phyloP scores from a whole-genome alignment of 2,797 vertebrate genomes.

The Squalus acanthias region DNA sequence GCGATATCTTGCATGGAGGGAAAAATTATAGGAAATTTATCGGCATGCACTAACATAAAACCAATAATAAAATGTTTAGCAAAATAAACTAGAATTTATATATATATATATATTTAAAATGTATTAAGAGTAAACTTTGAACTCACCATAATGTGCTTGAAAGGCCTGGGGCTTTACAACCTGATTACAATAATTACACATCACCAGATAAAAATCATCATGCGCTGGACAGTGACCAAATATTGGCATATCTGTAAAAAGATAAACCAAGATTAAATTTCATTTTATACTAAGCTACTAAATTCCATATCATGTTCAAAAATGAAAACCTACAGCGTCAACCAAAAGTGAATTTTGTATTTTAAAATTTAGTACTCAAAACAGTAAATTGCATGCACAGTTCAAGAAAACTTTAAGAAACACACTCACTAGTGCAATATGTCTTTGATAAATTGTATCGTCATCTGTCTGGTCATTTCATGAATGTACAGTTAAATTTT shows the following conservation, averaged over 20 bases:
- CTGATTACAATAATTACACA: constrained; percentile 97
- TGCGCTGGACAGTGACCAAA: constrained; percentile 98
- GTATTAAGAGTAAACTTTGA: constrained; percentile 56
- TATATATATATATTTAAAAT: not conserved
- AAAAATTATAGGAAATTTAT: not conserved
- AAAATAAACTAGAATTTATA: not conserved
- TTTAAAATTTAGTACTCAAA: not conserved
- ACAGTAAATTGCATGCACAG: not conserved
- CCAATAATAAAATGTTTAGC: not conserved
- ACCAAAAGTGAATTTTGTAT: not conserved
- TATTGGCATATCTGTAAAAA: constrained; percentile 93
- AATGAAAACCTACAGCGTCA: not conserved
- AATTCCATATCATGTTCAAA: not conserved
- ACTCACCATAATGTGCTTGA: constrained; percentile 99
- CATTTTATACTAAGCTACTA: not conserved
- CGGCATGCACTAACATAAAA: not conserved
- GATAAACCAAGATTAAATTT: constrained; percentile 40
- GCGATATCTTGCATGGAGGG: too few relatives aligned
- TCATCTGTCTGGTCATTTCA: not conserved
- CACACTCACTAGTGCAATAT: not conserved
- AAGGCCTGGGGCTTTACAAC: constrained; percentile 99
- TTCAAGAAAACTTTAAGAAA: not conserved
- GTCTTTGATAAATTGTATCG: not conserved
- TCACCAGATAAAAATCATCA: constrained; percentile 99
- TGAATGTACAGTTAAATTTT: not conserved